phyloP scores from a whole-genome alignment of 2,888 invertebrate species.

The Oligia strigilis region DNA sequence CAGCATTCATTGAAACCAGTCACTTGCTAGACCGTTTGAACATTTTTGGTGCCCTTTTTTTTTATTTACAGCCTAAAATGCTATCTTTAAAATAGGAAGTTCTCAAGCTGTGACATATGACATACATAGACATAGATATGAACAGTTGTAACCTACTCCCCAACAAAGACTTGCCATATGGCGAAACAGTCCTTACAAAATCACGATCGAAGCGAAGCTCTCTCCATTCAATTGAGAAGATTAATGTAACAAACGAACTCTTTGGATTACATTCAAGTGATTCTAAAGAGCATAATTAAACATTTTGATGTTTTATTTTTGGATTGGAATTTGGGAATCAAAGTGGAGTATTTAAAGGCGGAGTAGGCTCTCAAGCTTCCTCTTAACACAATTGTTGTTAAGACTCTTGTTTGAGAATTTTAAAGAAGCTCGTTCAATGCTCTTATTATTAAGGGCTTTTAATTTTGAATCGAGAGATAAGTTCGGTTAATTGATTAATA shows the following conservation, averaged over 20 bases:
- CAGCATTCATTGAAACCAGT: not conserved
- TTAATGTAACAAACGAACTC: conserved; percentile 47
- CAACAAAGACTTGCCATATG: conserved; percentile 60
- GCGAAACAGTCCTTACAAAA: conserved; percentile 38
- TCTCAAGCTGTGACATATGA: conserved; percentile 1
- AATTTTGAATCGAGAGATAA: conserved; percentile 7
- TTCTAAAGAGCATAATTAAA: conserved; percentile 57
- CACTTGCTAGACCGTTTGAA: not conserved
- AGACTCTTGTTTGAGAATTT: conserved; percentile 23
- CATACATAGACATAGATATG: conserved; percentile 12
- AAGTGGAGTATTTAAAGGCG: conserved; percentile 40
- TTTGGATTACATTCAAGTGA: conserved; percentile 56
- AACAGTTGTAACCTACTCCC: conserved; percentile 33
- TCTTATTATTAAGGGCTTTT: conserved; percentile 26
- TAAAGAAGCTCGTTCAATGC: conserved; percentile 25
- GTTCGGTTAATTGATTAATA: conserved; percentile 1
- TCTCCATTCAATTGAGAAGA: conserved; percentile 60
- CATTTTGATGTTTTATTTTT: conserved; percentile 58
- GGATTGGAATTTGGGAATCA: conserved; percentile 42
- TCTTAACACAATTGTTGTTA: conserved; percentile 17
- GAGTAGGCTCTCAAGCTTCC: conserved; percentile 39
- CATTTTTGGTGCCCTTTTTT: not conserved
- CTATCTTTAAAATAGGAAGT: not conserved
- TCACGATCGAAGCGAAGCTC: conserved; percentile 42
- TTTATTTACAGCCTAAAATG: not conserved